A percentile compares a stretch with the other conserved stretches of the same genome.
Evolutionary conservation across 2,113 vertebrate species (phyloP).

Genomic region (Ursus arctos): DNA sequence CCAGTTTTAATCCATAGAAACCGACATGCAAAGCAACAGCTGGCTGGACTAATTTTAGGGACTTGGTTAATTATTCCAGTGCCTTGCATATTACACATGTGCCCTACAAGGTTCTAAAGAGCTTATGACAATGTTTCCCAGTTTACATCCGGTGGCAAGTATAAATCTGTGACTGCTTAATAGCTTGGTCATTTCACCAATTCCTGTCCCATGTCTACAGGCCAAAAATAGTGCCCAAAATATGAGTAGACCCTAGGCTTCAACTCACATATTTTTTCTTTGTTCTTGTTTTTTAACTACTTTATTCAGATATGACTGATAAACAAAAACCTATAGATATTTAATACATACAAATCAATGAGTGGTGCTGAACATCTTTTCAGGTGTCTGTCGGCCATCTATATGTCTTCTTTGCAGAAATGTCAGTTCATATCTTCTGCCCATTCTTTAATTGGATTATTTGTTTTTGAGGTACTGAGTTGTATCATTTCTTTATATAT

Average conservation of each 20-base stretch:
- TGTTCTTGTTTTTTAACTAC: conserved; percentile 1
- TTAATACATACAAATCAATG: neutral
- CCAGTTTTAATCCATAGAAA: neutral
- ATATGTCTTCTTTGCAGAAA: neutral
- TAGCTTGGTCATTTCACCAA: neutral
- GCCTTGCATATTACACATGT: neutral
- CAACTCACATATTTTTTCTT: conserved; percentile 21
- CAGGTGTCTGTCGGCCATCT: neutral
- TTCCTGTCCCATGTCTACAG: neutral
- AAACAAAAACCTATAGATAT: neutral
- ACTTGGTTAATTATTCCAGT: neutral
- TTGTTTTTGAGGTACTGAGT: neutral
- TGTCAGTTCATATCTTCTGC: neutral
- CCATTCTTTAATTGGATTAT: neutral
- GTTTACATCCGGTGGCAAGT: neutral
- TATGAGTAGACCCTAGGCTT: neutral
- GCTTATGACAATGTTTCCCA: neutral
- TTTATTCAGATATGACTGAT: neutral
- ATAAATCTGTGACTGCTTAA: neutral
- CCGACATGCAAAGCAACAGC: neutral
- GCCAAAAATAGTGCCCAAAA: neutral
- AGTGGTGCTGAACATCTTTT: neutral
- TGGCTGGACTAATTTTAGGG: neutral
- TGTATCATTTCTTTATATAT: neutral
- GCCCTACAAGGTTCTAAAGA: neutral